Percentiles rank a stretch among this genome's conserved stretches.
These are phyloP conservation scores for Meteorus colon DNA, from an alignment of 2,888 invertebrate species.

Conservation along the genomic window DNA sequence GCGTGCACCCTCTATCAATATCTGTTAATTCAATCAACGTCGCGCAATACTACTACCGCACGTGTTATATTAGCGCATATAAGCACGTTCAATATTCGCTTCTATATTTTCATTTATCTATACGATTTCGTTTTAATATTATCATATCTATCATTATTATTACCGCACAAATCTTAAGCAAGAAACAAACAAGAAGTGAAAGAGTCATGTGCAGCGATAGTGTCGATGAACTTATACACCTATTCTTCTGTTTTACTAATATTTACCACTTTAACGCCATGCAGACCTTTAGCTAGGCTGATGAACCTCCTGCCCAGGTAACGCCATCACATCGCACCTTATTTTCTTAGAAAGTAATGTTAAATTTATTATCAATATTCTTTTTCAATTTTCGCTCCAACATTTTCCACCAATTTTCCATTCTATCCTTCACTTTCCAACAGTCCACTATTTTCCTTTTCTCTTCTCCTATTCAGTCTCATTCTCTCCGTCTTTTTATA, in stretches of 20 bases:
- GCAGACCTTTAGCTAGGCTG: conserved; percentile 92
- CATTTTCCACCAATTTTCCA: conserved; percentile 23
- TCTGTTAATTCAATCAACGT: conserved; percentile 37
- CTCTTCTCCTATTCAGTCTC: not conserved
- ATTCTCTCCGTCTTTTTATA: not conserved
- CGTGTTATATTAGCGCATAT: conserved; percentile 43
- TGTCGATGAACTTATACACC: conserved; percentile 53
- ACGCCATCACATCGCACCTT: conserved; percentile 74
- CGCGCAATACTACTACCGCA: conserved; percentile 42
- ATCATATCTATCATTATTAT: conserved; percentile 40
- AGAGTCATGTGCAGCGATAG: not conserved
- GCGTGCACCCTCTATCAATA: conserved; percentile 13
- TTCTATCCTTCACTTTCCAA: conserved; percentile 21
- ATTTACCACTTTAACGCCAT: conserved; percentile 72
- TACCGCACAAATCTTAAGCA: conserved; percentile 44
- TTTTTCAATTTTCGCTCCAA: conserved; percentile 43
- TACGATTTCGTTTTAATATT: conserved; percentile 42
- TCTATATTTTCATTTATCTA: conserved; percentile 31
- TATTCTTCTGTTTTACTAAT: conserved; percentile 69
- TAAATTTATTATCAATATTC: conserved; percentile 38
- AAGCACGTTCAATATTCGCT: conserved; percentile 49
- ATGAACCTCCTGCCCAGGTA: conserved; percentile 96
- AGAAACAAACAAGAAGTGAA: not conserved
- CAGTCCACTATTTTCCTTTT: not conserved
- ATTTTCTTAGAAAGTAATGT: conserved; percentile 61